Percentiles rank a stretch among this genome's conserved stretches.
phyloP scores from a whole-genome alignment of 2,888 invertebrate species.

The Lochmaea capreae region DNA sequence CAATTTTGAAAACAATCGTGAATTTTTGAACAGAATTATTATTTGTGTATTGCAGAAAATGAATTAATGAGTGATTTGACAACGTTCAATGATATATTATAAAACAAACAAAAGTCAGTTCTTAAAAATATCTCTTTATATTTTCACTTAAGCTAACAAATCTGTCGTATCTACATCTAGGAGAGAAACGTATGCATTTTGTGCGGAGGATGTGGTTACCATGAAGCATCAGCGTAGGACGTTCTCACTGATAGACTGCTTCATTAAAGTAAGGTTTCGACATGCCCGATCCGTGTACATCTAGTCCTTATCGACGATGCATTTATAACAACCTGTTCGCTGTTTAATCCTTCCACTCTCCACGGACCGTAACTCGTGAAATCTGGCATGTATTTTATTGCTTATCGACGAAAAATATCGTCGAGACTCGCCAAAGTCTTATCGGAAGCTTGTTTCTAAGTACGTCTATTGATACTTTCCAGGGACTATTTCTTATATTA shows the following conservation, averaged over 20 bases:
- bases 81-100: neutral
- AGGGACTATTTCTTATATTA: neutral
- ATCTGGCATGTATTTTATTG: slow-evolving; percentile 56
- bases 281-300: slow-evolving; percentile 64
- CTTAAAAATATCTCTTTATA: neutral
- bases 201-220: slow-evolving; percentile 30
- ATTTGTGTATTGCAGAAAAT: neutral
- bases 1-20: no score
- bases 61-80: neutral
- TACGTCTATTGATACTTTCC: slow-evolving; percentile 39
- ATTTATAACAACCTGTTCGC: slow-evolving; percentile 61
- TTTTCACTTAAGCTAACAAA: slow-evolving; percentile 22
- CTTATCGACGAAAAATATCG: slow-evolving; percentile 55
- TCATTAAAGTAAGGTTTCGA: slow-evolving; percentile 62
- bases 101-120: neutral
- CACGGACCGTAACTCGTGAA: slow-evolving; percentile 52
- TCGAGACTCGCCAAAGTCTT: slow-evolving; percentile 50
- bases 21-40: no score
- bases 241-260: slow-evolving; percentile 63
- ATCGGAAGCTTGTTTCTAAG: slow-evolving; percentile 52
- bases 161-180: slow-evolving; percentile 33
- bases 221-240: slow-evolving; percentile 55
- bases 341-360: slow-evolving; percentile 53
- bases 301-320: slow-evolving; percentile 62
- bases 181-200: slow-evolving; percentile 16